Conservation (phyloP, 2,888 invertebrate species). For the Mongoloraphidia duomilia region DNA sequence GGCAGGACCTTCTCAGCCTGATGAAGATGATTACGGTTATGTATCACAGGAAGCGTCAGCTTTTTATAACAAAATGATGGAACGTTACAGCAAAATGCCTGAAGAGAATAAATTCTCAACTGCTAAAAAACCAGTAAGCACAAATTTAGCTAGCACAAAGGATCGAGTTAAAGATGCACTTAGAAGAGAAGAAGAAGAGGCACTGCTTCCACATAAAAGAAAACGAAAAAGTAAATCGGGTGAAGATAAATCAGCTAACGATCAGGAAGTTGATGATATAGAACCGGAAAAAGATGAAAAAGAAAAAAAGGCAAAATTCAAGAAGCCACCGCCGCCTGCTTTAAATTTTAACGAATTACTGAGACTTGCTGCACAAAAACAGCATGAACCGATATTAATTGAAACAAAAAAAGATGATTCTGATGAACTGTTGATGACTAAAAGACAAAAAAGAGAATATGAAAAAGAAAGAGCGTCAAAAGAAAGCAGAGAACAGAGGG, state of each 20-base stretch:
- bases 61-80: conserved; percentile 71
- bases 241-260: conserved; percentile 20
- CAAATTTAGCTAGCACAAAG: conserved; percentile 43
- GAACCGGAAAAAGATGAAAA: conserved; percentile 32
- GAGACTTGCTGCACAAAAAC: conserved; percentile 71
- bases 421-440: conserved; percentile 59
- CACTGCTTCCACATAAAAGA: conserved; percentile 49
- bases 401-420: conserved; percentile 38
- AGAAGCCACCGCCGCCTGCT: conserved; percentile 49
- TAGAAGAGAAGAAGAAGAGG: conserved; percentile 54
- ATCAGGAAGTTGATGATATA: conserved; percentile 23
- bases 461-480: conserved; percentile 54
- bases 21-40: conserved; percentile 85
- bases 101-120: conserved; percentile 56
- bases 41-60: conserved; percentile 72
- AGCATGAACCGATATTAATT: conserved; percentile 58
- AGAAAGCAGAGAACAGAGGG: conserved; percentile 32
- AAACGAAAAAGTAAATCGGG: conserved; percentile 32
- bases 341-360: conserved; percentile 66
- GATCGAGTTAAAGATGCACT: conserved; percentile 67
- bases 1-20: conserved; percentile 63
- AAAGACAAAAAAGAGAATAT: conserved; percentile 61
- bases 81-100: conserved; percentile 60
- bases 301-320: conserved; percentile 39
- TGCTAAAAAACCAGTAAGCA: conserved; percentile 33